These are phyloP conservation scores for Crossaster papposus DNA, from an alignment of 53 echinoderm and acorn worm genomes.

Conservation along the genomic window DNA sequence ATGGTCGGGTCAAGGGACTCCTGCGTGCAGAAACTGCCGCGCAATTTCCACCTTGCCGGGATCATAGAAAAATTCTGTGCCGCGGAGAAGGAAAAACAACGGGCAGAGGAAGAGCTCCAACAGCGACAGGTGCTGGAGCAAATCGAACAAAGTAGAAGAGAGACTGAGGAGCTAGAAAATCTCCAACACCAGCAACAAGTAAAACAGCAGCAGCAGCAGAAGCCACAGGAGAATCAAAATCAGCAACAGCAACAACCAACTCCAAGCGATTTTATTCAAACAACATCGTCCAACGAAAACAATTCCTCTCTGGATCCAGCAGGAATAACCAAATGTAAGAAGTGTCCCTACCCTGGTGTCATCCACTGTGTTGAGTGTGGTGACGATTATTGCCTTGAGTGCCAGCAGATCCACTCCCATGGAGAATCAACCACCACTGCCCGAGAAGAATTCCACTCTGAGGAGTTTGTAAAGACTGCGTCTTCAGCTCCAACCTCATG, in stretches of 20 bases:
- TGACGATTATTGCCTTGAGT: slow-evolving; percentile 4
- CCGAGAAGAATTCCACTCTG: neutral
- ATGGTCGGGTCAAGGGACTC: neutral
- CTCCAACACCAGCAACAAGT: neutral
- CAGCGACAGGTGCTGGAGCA: neutral
- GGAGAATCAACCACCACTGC: neutral
- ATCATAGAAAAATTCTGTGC: slow-evolving; percentile 25
- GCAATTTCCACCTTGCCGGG: slow-evolving; percentile 5
- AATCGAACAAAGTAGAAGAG: neutral
- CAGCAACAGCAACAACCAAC: neutral
- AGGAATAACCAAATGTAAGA: neutral
- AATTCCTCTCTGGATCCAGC: neutral
- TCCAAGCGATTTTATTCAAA: neutral
- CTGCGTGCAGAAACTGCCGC: neutral
- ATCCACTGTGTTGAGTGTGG: neutral
- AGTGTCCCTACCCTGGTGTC: neutral
- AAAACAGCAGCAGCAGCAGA: neutral
- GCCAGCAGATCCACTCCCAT: slow-evolving; percentile 13
- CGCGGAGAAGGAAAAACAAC: slow-evolving; percentile 27
- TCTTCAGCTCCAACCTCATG: neutral
- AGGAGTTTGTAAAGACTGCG: neutral
- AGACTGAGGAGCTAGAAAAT: neutral
- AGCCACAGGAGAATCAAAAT: neutral
- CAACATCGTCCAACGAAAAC: neutral
- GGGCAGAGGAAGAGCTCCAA: neutral